phyloP scores from a whole-genome alignment of 2,113 vertebrate genomes.

The Brachyhypopomus gauderio region DNA sequence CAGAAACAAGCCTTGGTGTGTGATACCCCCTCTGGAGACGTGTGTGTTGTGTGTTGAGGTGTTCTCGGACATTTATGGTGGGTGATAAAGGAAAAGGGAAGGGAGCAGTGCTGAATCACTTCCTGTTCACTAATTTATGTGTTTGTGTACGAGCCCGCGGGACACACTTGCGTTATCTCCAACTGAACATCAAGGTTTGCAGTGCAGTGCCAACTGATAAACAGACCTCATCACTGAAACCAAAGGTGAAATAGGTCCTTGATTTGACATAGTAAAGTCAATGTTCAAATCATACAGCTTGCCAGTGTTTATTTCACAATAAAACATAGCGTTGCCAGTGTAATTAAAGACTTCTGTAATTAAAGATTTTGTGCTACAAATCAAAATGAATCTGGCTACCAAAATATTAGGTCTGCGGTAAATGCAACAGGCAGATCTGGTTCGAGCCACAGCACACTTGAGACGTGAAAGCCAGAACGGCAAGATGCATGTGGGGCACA shows the following conservation, averaged over 20 bases:
- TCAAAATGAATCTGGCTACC: too few relatives aligned
- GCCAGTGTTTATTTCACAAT: not conserved
- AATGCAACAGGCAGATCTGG: not conserved
- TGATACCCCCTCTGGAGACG: conserved; percentile 23
- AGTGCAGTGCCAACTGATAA: not conserved
- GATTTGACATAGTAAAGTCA: not conserved
- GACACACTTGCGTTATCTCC: not conserved
- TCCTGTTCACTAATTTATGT: conserved; percentile 57
- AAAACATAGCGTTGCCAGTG: too few relatives aligned
- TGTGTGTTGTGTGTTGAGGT: conserved; percentile 59
- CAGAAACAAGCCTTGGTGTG: not conserved
- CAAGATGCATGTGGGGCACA: conserved; percentile 23
- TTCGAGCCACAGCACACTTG: not conserved
- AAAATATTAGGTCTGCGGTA: not conserved
- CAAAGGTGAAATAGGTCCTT: not conserved
- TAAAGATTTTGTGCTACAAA: not conserved
- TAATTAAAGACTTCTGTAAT: too few relatives aligned
- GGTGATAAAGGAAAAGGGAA: conserved; percentile 41
- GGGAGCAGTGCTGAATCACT: conserved; percentile 67
- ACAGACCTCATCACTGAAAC: not conserved
- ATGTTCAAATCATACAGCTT: not conserved
- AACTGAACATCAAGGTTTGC: not conserved
- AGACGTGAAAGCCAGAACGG: not conserved
- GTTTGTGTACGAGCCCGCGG: conserved; percentile 38
- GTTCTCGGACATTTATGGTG: conserved; percentile 70